phyloP scores from a whole-genome alignment of 2,888 invertebrate species.

The Heterodera filipjevi region DNA sequence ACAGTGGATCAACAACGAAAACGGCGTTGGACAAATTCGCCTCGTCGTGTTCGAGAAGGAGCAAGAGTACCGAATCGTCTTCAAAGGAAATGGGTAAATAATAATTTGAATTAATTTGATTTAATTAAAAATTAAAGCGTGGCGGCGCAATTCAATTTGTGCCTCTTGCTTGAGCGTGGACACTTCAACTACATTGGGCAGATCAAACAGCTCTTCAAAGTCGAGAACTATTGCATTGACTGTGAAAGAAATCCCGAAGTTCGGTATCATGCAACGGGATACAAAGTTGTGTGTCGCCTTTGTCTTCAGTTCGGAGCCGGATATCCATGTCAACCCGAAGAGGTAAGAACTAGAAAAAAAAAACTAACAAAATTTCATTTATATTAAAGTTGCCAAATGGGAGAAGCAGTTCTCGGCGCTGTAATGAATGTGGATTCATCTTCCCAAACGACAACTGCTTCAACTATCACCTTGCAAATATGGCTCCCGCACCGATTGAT shows the following conservation, averaged over 20 bases:
- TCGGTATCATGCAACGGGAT: background rate
- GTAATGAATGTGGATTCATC: background rate
- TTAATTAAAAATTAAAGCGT: background rate
- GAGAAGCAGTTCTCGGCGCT: background rate
- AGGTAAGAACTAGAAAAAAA: background rate
- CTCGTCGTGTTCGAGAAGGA: constrained; percentile 8
- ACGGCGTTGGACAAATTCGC: background rate
- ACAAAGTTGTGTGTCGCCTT: constrained; percentile 8
- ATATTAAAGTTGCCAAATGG: too few species aligned
- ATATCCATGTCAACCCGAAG: constrained; percentile 13
- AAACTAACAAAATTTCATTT: too few species aligned
- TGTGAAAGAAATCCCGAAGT: background rate
- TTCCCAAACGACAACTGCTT: background rate
- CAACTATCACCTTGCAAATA: constrained; percentile 1
- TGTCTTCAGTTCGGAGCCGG: background rate
- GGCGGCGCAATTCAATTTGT: background rate
- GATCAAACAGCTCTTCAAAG: background rate
- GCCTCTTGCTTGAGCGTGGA: background rate
- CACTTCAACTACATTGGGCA: constrained; percentile 2
- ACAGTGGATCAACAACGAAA: background rate
- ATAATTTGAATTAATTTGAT: background rate
- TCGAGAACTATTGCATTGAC: background rate
- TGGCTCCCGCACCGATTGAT: constrained; percentile 1
- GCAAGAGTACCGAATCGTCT: background rate
- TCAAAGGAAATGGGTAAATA: constrained; percentile 5